A percentile compares a stretch with the other conserved stretches of the same genome.
Evolutionary conservation across 1,140 invertebrate species (phyloP).

Genomic region (Drosophila fuyamai): DNA sequence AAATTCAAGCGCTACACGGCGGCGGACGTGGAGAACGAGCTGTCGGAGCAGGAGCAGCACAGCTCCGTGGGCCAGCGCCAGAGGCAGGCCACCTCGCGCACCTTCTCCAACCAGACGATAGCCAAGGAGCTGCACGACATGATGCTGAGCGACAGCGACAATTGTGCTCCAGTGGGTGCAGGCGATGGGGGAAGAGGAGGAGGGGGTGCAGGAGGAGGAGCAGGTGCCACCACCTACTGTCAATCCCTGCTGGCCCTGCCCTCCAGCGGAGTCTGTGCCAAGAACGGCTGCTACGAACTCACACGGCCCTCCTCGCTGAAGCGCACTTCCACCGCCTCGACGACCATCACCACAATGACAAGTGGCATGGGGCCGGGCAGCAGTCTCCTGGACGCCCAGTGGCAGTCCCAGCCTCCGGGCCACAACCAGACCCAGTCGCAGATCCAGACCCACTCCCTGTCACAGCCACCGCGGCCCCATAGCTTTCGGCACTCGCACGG

Average conservation of each 20-base stretch:
- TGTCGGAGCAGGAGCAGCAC: constrained; percentile 78
- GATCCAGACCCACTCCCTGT: constrained; percentile 15
- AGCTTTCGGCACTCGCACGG: constrained; percentile 67
- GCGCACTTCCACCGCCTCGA: constrained; percentile 74
- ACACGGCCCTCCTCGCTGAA: constrained; percentile 75
- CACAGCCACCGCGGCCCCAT: constrained; percentile 39
- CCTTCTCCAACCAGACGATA: constrained; percentile 79
- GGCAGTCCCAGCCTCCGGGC: constrained; percentile 51
- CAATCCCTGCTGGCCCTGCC: constrained; percentile 71
- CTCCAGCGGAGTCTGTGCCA: constrained; percentile 31
- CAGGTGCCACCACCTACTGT: constrained; percentile 46
- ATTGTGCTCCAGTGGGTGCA: constrained; percentile 20
- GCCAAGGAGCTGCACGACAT: constrained; percentile 78
- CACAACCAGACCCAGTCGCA: neutral
- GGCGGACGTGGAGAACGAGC: constrained; percentile 78
- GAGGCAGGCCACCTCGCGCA: constrained; percentile 62
- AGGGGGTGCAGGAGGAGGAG: constrained; percentile 6
- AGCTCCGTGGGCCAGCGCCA: constrained; percentile 68
- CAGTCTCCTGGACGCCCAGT: constrained; percentile 68
- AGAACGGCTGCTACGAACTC: constrained; percentile 74
- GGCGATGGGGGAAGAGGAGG: constrained; percentile 1
- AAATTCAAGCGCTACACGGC: constrained; percentile 83
- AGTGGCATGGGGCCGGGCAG: constrained; percentile 71
- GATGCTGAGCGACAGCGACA: constrained; percentile 70
- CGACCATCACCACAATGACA: constrained; percentile 78